Percentiles rank a stretch among this genome's conserved stretches.
phyloP scores from a whole-genome alignment of 2,888 invertebrate species.

The Agrochola lychnidis region DNA sequence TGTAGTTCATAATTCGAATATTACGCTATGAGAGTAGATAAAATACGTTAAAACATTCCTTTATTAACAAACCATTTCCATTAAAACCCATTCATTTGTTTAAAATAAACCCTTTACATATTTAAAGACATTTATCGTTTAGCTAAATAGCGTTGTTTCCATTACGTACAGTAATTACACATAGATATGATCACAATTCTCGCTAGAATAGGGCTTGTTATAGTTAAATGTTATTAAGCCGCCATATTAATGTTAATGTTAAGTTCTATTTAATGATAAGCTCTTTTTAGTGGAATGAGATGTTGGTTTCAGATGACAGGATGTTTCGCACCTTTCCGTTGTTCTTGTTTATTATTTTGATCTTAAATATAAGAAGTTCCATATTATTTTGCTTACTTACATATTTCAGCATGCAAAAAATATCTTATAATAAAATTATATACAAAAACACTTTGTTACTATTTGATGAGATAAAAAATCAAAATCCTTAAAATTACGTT shows the following conservation, averaged over 20 bases:
- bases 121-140: constrained; percentile 10
- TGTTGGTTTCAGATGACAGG: background rate
- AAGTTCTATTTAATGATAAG: constrained; percentile 25
- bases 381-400: too few species aligned
- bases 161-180: constrained; percentile 31
- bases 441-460: too few species aligned
- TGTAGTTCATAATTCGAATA: too few species aligned
- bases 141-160: constrained; percentile 12
- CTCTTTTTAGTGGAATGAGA: background rate
- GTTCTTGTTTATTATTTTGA: background rate
- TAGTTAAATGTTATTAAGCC: constrained; percentile 14
- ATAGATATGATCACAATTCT: constrained; percentile 24
- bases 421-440: too few species aligned
- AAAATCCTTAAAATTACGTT: too few species aligned
- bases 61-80: constrained; percentile 3
- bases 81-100: constrained; percentile 3
- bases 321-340: background rate
- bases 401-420: too few species aligned
- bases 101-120: constrained; percentile 10
- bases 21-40: too few species aligned
- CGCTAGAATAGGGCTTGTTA: constrained; percentile 19
- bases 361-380: too few species aligned
- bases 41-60: background rate
- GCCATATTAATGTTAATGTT: constrained; percentile 10
- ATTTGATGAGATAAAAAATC: too few species aligned